Evolutionary conservation across 2,888 invertebrate species (phyloP).

Genomic region (Caenorhabditis japonica): DNA sequence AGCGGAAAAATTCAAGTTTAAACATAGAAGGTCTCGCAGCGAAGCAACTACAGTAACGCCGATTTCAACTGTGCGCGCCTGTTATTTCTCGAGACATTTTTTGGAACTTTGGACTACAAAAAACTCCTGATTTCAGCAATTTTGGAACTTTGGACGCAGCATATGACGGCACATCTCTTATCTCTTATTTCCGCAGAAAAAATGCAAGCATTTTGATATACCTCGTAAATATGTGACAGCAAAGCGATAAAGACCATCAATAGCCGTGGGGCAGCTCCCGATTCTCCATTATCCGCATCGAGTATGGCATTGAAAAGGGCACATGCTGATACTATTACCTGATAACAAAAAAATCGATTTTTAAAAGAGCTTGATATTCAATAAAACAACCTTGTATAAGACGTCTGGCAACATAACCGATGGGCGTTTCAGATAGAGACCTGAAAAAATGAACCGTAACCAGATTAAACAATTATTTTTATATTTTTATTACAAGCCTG

Average conservation of each 20-base stretch:
- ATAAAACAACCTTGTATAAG: constrained; percentile 42
- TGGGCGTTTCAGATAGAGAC: constrained; percentile 51
- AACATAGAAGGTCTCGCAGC: too few relatives aligned
- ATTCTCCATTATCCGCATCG: constrained; percentile 48
- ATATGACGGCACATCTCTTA: background rate
- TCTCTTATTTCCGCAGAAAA: background rate
- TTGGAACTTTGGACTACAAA: too few relatives aligned
- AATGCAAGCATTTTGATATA: constrained; percentile 4
- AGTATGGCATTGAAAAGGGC: constrained; percentile 54
- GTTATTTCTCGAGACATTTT: too few relatives aligned
- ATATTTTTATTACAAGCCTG: too few relatives aligned
- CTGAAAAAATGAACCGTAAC: constrained; percentile 11
- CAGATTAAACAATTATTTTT: too few relatives aligned
- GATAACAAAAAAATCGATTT: constrained; percentile 1
- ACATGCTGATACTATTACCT: constrained; percentile 50
- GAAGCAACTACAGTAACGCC: too few relatives aligned
- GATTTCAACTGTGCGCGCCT: too few relatives aligned
- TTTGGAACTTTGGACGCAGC: too few relatives aligned
- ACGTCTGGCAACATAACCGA: constrained; percentile 56
- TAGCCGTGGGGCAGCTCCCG: constrained; percentile 37
- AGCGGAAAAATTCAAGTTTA: too few relatives aligned
- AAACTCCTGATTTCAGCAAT: too few relatives aligned
- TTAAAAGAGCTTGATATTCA: background rate
- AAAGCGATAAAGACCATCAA: constrained; percentile 42
- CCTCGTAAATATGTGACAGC: constrained; percentile 54